Evolutionary conservation across 1,140 invertebrate genomes (phyloP).

Genomic region (Lysiphlebus fabarum): DNA sequence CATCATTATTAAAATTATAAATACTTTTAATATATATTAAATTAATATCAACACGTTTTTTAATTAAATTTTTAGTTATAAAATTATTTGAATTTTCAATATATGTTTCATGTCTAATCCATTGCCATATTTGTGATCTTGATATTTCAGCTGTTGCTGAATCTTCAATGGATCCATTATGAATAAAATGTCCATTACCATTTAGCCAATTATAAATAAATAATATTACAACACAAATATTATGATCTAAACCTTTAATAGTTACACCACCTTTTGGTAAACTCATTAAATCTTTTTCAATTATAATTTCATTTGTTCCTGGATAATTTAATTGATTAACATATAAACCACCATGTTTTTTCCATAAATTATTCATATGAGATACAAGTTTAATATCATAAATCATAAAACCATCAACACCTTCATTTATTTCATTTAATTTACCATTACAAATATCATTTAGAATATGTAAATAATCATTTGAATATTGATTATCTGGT

Average conservation of each 20-base stretch:
- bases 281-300: constrained; percentile 55
- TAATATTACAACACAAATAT: constrained; percentile 63
- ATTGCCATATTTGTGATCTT: constrained; percentile 71
- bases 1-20: constrained; percentile 43
- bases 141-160: constrained; percentile 75
- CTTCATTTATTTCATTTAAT: constrained; percentile 59
- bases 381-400: constrained; percentile 64
- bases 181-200: constrained; percentile 66
- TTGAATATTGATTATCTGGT: constrained; percentile 44
- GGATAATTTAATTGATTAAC: constrained; percentile 29
- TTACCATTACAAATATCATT: constrained; percentile 56
- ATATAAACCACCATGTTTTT: constrained; percentile 21
- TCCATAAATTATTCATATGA: constrained; percentile 59
- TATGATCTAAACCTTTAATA: constrained; percentile 60
- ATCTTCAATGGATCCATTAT: constrained; percentile 67
- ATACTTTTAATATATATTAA: constrained; percentile 44
- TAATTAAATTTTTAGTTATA: constrained; percentile 53
- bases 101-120: constrained; percentile 60
- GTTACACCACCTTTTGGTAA: constrained; percentile 64
- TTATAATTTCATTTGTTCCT: constrained; percentile 29
- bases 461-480: constrained; percentile 41
- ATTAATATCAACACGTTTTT: constrained; percentile 36
- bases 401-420: constrained; percentile 70
- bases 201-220: constrained; percentile 69
- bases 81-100: constrained; percentile 50